These are phyloP conservation scores for Enteromius unitaeniatus DNA, from an alignment of 2,797 vertebrate species.

Conservation along the genomic window DNA sequence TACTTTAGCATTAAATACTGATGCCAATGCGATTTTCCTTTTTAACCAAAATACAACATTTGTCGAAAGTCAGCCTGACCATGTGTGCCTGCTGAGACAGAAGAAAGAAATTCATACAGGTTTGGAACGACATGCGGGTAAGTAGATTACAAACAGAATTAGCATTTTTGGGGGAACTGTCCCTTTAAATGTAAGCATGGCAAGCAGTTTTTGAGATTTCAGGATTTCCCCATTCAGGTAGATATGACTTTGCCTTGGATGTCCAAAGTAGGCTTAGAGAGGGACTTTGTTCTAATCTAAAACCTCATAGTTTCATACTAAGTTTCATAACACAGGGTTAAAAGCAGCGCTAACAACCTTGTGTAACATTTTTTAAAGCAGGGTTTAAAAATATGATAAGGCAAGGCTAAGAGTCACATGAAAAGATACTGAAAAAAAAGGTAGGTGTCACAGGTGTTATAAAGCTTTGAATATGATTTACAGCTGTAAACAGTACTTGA, in stretches of 20 bases:
- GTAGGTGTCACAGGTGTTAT: background rate
- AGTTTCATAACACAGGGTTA: background rate
- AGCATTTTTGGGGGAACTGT: background rate
- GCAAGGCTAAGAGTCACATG: background rate
- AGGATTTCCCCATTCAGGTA: background rate
- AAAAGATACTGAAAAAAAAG: slow-evolving; percentile 3
- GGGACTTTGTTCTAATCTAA: background rate
- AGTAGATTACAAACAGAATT: background rate
- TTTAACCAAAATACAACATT: background rate
- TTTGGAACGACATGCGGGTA: background rate
- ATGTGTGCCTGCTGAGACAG: no score
- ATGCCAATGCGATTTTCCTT: background rate
- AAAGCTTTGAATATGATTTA: background rate
- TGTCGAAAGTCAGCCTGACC: background rate
- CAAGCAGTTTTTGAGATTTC: background rate
- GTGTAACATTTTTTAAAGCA: slow-evolving; percentile 1
- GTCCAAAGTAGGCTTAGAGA: background rate
- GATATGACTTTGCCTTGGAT: background rate
- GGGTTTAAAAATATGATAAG: slow-evolving; percentile 12
- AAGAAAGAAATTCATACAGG: no score
- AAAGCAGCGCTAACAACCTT: background rate
- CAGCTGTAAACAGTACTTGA: background rate
- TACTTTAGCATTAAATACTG: background rate
- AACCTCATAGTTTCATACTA: background rate
- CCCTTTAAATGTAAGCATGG: background rate